Conservation (phyloP, 1,140 invertebrate species). For the Spodoptera litura region DNA sequence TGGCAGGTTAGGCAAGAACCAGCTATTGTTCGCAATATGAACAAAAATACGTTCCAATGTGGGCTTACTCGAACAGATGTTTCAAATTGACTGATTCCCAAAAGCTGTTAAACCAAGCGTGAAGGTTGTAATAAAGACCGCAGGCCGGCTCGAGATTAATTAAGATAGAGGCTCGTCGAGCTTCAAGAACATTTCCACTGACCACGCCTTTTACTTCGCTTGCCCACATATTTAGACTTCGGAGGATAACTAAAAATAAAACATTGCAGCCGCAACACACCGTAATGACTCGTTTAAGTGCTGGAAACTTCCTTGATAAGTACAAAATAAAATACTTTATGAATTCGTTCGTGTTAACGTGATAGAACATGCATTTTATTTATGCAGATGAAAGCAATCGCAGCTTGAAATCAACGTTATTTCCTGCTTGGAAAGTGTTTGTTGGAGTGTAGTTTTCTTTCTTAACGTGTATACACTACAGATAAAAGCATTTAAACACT, state of each 20-base stretch:
- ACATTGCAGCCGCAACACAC: not conserved
- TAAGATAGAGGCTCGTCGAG: constrained; percentile 61
- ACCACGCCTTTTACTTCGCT: constrained; percentile 57
- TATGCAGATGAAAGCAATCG: no score
- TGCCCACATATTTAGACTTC: constrained; percentile 46
- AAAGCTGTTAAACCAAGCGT: constrained; percentile 66
- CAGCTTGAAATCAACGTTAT: no score
- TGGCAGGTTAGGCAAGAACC: constrained; percentile 25
- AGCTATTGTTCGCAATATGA: constrained; percentile 44
- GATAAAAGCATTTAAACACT: no score
- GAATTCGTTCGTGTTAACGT: constrained; percentile 16
- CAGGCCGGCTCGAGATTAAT: constrained; percentile 60
- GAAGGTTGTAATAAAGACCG: constrained; percentile 69
- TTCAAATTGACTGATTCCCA: constrained; percentile 66
- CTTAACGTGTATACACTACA: no score
- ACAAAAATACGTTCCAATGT: constrained; percentile 50
- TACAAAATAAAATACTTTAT: constrained; percentile 9
- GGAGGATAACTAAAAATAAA: constrained; percentile 21
- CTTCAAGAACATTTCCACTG: constrained; percentile 55
- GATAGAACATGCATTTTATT: not conserved
- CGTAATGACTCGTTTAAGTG: constrained; percentile 9
- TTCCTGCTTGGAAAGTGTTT: no score
- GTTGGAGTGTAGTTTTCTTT: no score
- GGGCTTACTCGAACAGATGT: constrained; percentile 52
- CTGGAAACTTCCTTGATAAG: not conserved